Evolutionary conservation across 2,888 invertebrate species (phyloP).

Genomic region (Onthophagus sagittarius): DNA sequence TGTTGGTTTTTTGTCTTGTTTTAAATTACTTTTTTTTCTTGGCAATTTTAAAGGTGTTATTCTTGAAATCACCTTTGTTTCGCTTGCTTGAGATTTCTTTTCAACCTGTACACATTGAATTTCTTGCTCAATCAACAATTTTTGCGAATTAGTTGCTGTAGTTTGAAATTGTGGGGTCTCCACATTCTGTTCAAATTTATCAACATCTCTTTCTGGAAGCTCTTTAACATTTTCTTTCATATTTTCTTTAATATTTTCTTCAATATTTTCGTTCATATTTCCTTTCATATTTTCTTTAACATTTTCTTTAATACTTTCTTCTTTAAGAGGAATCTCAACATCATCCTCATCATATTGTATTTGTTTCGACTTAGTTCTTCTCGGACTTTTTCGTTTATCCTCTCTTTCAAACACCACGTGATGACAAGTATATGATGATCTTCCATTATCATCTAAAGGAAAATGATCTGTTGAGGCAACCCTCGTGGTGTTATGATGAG

Average conservation of each 20-base stretch:
- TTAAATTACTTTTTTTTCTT: background rate
- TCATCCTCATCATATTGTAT: background rate
- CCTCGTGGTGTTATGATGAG: background rate
- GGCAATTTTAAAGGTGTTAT: background rate
- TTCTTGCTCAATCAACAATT: background rate
- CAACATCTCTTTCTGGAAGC: background rate
- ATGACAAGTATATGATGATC: background rate
- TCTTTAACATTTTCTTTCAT: too few relatives aligned
- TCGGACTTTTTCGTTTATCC: background rate
- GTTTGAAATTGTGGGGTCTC: background rate
- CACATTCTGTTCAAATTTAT: background rate
- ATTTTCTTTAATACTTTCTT: too few relatives aligned
- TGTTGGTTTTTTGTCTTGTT: background rate
- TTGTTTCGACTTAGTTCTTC: background rate
- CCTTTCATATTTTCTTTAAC: too few relatives aligned
- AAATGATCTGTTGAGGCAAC: background rate
- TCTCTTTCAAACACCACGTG: background rate
- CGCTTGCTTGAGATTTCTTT: background rate
- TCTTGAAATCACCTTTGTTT: background rate
- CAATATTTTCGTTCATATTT: too few relatives aligned
- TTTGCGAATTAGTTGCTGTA: background rate
- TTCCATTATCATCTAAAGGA: background rate
- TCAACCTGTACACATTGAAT: background rate
- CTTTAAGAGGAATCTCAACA: background rate
- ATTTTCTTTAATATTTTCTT: too few relatives aligned